Base-by-base conservation (phyloP, 2,797 vertebrate species). In the Spatula clypeata region DNA sequence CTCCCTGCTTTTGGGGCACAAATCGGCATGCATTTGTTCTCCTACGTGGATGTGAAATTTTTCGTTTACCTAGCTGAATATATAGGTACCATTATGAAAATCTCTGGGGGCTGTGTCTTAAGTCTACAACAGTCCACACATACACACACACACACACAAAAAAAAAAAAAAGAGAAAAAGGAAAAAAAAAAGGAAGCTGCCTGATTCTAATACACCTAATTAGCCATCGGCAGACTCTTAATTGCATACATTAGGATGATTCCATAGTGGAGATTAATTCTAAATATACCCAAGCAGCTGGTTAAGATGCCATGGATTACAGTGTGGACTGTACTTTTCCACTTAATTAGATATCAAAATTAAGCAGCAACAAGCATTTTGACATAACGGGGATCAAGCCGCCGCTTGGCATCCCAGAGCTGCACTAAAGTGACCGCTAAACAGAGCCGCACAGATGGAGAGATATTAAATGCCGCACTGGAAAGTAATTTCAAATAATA, bases 211-310 rank as follows among this genome's bases (percentile, higher is more conserved):
- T 98, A 98, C 98, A 99, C 99, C 99, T 99, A 99, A 99, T 99
- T 99, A 99, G 99, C 99, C 99, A 99, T 99, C 98, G 98, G 98
- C 99, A 99, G 99, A 99, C 99, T 99, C 99, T 99, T 99, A 99
- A 99, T 99, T 99, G 99, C 99, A 99, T 99, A 99, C 99, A 99
- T 99, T 99, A 99, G 99, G 98, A 99, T 99, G 98, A 99, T 99
- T 99, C 99, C 99, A 99, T 99, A 99, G 98, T 98, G 99, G 98
- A 99, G 99, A 99, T 99, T 99, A 99, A 99, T 99, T 99, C 99
- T 99, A 99, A 99, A 99, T 99, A 99, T 99, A 99, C 99, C 99
- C 99, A 99, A 99, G 99, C 99, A 99, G 98, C 99, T 99, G 99
- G 98, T 99, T 99, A 99, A 99, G 98, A 99, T 98, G 98, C 98